Base-by-base conservation (phyloP, 92 coral and sea anemone genomes). In the Scolanthus callimorphus region DNA sequence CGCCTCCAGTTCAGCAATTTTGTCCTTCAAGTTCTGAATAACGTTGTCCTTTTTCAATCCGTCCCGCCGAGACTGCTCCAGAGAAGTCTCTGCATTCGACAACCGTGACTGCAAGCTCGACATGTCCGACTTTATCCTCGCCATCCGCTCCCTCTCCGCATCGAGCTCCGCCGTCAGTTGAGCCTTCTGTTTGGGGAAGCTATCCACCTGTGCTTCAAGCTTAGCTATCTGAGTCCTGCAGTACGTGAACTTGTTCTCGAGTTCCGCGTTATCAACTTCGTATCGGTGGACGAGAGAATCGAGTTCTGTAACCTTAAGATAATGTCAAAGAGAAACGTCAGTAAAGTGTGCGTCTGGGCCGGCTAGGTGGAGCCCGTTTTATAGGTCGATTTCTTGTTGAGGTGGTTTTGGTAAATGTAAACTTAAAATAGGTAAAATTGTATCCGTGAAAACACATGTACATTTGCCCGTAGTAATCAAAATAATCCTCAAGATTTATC, bases 91-190 rank as follows among this genome's bases (percentile, higher is more conserved):
- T 10, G 63, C 74, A 27, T 77, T 70, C 6, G 72, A 54, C 13
- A 87, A 76, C 59, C 59, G 52, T 53, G 69, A 30, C 38, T 78
- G 80, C 28, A 79, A 51, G 25, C 73, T 84, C 8, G 54, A 64
- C 29, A 68, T 34, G 19, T 87, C 96, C 21, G 52, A 66, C 62
- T 64, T 82, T 58, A 78, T 59, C 26, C 72, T 63, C 13, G 59
- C 71, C 47, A 59, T 70, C 34, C 80, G 68, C 0, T 60, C 80
- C 50, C 67, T 77, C 67, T 87, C 96, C 48, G 74, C 76, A 31
- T 87, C 90, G 17, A 87, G 83, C 65, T 78, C 83, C n/a, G 83
- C 78, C 1, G 69, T 65, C 17, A 73, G 47, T 27, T 63, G 76
- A 39, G 43, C 76, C 74, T 78, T 87, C 66, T 83, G 83, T 23